Evolutionary conservation across 2,888 invertebrate genomes (phyloP).

Genomic region (Lathronympha strigana): DNA sequence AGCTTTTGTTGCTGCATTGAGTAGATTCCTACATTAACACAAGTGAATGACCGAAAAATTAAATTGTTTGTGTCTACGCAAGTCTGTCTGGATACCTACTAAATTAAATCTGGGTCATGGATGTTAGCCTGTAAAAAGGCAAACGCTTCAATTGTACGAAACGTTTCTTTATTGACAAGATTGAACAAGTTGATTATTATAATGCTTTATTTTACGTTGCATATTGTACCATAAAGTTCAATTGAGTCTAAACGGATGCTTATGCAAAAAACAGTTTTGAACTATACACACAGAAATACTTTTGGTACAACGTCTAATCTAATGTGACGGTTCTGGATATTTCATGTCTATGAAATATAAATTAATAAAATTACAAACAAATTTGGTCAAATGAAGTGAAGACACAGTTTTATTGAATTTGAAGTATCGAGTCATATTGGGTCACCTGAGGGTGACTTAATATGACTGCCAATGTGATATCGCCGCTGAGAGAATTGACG

Average conservation of each 20-base stretch:
- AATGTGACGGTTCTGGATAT: not conserved
- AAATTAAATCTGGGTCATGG: conserved; percentile 29
- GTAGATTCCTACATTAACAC: not conserved
- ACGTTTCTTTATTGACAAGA: conserved; percentile 37
- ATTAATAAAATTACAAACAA: not conserved
- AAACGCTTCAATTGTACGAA: conserved; percentile 37
- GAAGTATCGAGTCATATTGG: too few species aligned
- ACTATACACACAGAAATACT: not conserved
- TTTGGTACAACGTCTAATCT: not conserved
- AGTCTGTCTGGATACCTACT: conserved; percentile 18
- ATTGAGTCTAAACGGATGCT: too few species aligned
- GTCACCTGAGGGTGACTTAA: too few species aligned
- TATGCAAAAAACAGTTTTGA: not conserved
- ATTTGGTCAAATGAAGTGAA: not conserved
- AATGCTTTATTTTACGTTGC: not conserved
- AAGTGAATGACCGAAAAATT: conserved; percentile 17
- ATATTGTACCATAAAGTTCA: conserved; percentile 3
- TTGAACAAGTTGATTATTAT: conserved; percentile 27
- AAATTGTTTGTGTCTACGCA: conserved; percentile 1
- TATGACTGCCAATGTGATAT: too few species aligned
- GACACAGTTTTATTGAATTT: not conserved
- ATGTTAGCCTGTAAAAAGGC: conserved; percentile 28
- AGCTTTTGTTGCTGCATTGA: too few species aligned
- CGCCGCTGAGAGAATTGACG: too few species aligned
- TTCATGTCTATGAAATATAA: not conserved